A percentile compares a stretch with the other conserved stretches of the same genome.
Conservation (phyloP, 2,113 vertebrate genomes). For the Muscicapa adusta region DNA sequence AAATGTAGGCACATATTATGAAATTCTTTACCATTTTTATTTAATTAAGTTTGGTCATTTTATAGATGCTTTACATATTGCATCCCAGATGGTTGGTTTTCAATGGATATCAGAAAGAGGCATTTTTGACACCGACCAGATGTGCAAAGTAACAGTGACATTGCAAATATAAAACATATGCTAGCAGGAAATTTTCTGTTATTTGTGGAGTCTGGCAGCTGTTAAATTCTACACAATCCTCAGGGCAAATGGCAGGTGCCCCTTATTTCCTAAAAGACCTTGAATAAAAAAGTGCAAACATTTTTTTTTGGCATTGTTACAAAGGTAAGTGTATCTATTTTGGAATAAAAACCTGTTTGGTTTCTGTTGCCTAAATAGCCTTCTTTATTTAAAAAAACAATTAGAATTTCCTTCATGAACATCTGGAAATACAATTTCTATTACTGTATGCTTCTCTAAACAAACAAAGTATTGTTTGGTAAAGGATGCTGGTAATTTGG, state of each 20-base stretch:
- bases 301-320: background rate
- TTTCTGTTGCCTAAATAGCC: background rate
- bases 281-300: background rate
- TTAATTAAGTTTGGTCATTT: background rate
- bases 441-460: background rate
- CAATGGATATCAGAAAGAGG: background rate
- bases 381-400: background rate
- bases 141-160: background rate
- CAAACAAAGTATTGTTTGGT: background rate
- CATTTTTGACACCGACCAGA: background rate
- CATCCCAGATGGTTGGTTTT: background rate
- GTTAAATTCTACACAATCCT: background rate
- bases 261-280: background rate
- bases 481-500: background rate
- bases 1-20: background rate
- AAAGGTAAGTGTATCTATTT: background rate
- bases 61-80: background rate
- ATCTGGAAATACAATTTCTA: background rate
- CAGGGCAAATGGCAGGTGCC: background rate
- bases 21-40: background rate
- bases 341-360: background rate
- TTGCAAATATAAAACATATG: background rate
- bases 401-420: background rate
- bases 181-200: background rate
- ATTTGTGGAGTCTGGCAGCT: background rate